Evolutionary conservation across 2,797 vertebrate genomes (phyloP), one percentile per base, ranked within the genome.

Genomic region (Masticophis lateralis): DNA sequence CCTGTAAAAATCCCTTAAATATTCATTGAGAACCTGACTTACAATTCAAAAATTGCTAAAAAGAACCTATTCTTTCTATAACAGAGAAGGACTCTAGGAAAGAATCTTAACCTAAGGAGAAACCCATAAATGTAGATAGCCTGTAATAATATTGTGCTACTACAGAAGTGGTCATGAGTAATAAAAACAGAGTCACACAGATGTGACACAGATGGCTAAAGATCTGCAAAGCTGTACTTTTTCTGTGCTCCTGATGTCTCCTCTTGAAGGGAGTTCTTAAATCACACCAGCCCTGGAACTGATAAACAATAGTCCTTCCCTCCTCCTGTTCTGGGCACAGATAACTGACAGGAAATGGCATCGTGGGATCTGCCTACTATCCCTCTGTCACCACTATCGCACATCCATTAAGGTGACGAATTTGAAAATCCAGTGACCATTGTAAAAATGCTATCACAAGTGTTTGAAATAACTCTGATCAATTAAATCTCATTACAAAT

Each of bases 1-100:
- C 93, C 93, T 91, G 79, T 94, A 95, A 95, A 97, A 96, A 95
- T 90, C 91, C 90, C 95, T 95, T 90, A 57, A 96, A 94, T 95
- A 95, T 95, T 94, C 92, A 88, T 87, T 92, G 94, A 94, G 43
- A 95, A 74, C 93, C 53, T 3, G 11, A 61, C 25, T 93, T 94
- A 95, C 20, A 12, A 7, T n/a, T 57, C 43, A 92, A 60, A 3
- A 0, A 91, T 93, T 93, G 27, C 86, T 79, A 16, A 83, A 91
- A 93, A 66, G 90, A 28, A 63, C 27, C 51, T 87, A 88, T 14
- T 0, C 0, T 0, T 74, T 74, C 66, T 37, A 74, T 74, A 74
- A 74, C 14, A 69, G 28, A 66, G 5, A 14, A 4, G 61, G 63
- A 74, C 74, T 43, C 32, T 22, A 47, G 20, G 74, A 43, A 83